Percentiles rank a stretch among this genome's conserved stretches.
phyloP scores from a whole-genome alignment of 2,113 vertebrate species.

The Nycticorax nycticorax region DNA sequence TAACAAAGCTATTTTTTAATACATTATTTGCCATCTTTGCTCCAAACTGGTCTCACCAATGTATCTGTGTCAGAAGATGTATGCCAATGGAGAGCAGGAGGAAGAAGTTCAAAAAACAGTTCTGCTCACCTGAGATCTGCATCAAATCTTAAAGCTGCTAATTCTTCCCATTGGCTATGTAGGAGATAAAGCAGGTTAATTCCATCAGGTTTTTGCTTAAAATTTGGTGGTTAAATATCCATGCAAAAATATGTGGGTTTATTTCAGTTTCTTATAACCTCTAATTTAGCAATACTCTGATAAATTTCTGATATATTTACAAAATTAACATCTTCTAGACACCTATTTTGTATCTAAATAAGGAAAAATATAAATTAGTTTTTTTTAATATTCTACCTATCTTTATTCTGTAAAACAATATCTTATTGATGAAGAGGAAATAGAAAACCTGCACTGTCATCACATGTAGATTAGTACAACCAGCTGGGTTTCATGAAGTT shows the following conservation, averaged over 20 bases:
- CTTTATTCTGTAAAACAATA: not conserved
- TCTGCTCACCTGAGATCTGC: not conserved
- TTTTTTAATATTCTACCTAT: not conserved
- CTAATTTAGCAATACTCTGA: not conserved
- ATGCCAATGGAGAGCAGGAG: not conserved
- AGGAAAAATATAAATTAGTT: not conserved
- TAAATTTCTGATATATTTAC: not conserved
- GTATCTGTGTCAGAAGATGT: not conserved
- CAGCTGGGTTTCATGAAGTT: not conserved
- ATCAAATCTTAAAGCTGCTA: not conserved
- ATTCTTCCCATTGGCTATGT: not conserved
- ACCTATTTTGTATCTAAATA: not conserved
- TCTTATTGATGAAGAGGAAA: not conserved
- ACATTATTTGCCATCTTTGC: not conserved
- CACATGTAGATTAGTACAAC: not conserved
- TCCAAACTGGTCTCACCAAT: not conserved
- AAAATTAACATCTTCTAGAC: not conserved
- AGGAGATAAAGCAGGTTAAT: not conserved
- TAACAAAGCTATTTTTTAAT: not conserved
- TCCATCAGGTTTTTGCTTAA: not conserved
- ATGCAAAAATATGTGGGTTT: not conserved
- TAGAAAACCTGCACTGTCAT: not conserved
- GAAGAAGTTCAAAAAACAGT: not conserved
- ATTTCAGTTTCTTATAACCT: not conserved
- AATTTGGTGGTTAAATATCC: not conserved